Conservation (phyloP, 1,140 invertebrate genomes). For the Drosophila persimilis region DNA sequence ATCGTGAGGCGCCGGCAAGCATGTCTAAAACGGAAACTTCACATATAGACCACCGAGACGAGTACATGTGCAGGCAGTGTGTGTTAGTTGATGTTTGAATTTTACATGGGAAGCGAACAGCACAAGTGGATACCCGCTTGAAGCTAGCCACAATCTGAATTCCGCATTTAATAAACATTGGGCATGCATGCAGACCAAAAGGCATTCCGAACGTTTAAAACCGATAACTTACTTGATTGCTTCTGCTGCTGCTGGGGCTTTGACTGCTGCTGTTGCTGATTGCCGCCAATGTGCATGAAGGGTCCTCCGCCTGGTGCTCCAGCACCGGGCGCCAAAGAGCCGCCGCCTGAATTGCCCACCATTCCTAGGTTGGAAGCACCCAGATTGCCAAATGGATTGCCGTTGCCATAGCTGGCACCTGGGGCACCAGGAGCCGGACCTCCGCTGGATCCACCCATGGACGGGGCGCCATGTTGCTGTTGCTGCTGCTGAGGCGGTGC, state of each 20-base stretch:
- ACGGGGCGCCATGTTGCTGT: constrained; percentile 49
- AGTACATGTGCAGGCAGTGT: constrained; percentile 27
- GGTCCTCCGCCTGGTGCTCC: constrained; percentile 85
- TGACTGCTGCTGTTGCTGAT: constrained; percentile 85
- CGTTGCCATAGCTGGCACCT: constrained; percentile 57
- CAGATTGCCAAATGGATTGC: constrained; percentile 77
- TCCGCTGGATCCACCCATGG: constrained; percentile 49
- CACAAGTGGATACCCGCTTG: background rate
- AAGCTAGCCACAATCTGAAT: background rate
- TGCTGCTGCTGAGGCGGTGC: constrained; percentile 65
- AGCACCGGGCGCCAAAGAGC: constrained; percentile 84
- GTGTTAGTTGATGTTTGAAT: constrained; percentile 11
- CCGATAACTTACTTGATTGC: constrained; percentile 91
- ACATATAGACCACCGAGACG: constrained; percentile 70
- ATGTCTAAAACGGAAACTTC: constrained; percentile 88
- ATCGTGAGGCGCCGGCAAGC: constrained; percentile 88
- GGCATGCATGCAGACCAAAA: too few species aligned
- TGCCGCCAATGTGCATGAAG: constrained; percentile 82
- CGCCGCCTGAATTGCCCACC: constrained; percentile 73
- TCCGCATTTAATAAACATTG: background rate
- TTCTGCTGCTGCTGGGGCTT: constrained; percentile 87
- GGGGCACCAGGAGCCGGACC: constrained; percentile 47
- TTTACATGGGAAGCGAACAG: background rate
- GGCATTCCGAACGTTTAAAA: background rate
- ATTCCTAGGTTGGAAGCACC: constrained; percentile 64